Percentiles rank a stretch among this genome's conserved stretches.
phyloP scores from a whole-genome alignment of 2,888 invertebrate species.

The Aphodius sticticus region DNA sequence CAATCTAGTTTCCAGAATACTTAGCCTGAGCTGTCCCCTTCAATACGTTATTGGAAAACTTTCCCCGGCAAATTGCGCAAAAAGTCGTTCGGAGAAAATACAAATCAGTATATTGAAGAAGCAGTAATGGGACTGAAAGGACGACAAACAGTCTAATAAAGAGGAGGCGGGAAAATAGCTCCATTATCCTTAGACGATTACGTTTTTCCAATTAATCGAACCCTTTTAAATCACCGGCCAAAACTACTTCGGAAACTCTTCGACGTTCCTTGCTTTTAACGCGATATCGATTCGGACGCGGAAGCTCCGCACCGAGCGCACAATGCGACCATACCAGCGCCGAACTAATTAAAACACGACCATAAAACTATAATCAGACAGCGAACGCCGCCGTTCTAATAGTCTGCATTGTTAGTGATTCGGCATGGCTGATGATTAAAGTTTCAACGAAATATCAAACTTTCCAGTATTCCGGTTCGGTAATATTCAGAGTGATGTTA shows the following conservation, averaged over 20 bases:
- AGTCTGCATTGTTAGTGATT: not conserved
- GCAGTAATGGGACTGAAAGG: not conserved
- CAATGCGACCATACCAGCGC: slow-evolving; percentile 16
- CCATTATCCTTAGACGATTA: slow-evolving; percentile 23
- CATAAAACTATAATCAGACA: slow-evolving; percentile 17
- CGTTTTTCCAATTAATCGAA: slow-evolving; percentile 24
- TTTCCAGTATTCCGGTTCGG: not conserved
- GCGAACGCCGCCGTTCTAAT: not conserved
- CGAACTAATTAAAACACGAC: slow-evolving; percentile 23
- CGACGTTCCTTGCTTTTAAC: slow-evolving; percentile 13
- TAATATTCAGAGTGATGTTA: not conserved
- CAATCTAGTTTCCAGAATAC: not conserved
- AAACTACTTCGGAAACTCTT: slow-evolving; percentile 23
- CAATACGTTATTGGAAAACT: not conserved
- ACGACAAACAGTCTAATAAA: slow-evolving; percentile 19
- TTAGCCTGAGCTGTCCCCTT: not conserved
- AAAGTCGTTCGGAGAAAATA: not conserved
- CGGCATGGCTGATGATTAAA: not conserved
- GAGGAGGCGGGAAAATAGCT: slow-evolving; percentile 21
- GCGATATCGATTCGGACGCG: slow-evolving; percentile 13
- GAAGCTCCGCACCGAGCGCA: not conserved
- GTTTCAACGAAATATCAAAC: not conserved
- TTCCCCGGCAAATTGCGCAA: not conserved
- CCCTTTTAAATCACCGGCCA: slow-evolving; percentile 21
- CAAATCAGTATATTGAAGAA: not conserved